phyloP scores from a whole-genome alignment of 2,888 invertebrate genomes.

The Epirrita christyi region DNA sequence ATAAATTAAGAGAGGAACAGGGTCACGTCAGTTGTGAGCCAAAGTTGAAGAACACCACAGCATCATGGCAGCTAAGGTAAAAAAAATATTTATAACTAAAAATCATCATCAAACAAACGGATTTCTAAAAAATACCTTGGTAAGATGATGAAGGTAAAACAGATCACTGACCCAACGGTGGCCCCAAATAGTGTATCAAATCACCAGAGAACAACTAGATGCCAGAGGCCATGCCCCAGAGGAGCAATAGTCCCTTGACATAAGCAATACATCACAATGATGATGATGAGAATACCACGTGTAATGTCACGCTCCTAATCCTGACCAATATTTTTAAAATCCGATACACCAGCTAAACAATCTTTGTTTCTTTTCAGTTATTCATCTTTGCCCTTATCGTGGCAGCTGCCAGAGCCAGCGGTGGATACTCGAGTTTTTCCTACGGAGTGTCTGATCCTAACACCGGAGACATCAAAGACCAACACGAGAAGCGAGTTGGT shows the following conservation, averaged over 20 bases:
- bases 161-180: too few relatives aligned
- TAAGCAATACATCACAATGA: too few relatives aligned
- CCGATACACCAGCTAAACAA: background rate
- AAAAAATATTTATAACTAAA: slow-evolving; percentile 3
- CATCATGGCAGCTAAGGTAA: slow-evolving; percentile 68
- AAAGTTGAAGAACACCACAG: slow-evolving; percentile 48
- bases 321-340: too few relatives aligned
- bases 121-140: too few relatives aligned
- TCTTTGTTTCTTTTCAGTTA: slow-evolving; percentile 58
- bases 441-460: slow-evolving; percentile 68
- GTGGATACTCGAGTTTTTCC: slow-evolving; percentile 64
- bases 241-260: too few relatives aligned
- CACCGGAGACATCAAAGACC: slow-evolving; percentile 70
- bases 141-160: too few relatives aligned
- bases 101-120: too few relatives aligned
- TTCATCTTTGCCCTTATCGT: slow-evolving; percentile 57
- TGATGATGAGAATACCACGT: too few relatives aligned
- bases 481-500: slow-evolving; percentile 85
- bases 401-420: slow-evolving; percentile 53
- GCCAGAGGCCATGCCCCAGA: too few relatives aligned
- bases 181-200: too few relatives aligned
- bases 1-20: slow-evolving; percentile 60
- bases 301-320: too few relatives aligned
- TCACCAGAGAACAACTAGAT: too few relatives aligned
- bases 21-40: slow-evolving; percentile 57